phyloP scores from a whole-genome alignment of 2,888 invertebrate species.

The Diadegma fenestrale region DNA sequence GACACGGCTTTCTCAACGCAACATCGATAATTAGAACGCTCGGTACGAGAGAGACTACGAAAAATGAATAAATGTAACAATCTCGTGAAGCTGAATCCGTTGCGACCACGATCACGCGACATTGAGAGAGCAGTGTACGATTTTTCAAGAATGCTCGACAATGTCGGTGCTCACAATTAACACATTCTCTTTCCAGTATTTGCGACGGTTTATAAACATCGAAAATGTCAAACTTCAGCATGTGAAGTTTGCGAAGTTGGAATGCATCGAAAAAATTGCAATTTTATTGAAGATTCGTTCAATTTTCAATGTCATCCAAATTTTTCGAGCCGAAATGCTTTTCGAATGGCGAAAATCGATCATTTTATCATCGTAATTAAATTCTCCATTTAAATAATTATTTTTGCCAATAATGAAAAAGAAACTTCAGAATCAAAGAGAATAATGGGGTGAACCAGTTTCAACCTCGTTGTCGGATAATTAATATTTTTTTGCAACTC shows the following conservation, averaged over 20 bases:
- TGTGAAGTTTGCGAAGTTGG: too few species aligned
- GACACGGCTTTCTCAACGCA: constrained; percentile 35
- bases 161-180: neutral
- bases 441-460: constrained; percentile 16
- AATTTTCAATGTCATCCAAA: too few species aligned
- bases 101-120: constrained; percentile 19
- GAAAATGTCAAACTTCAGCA: too few species aligned
- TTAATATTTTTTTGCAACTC: constrained; percentile 4
- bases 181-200: neutral
- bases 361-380: too few species aligned
- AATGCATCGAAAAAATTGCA: too few species aligned
- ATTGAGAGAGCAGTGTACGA: constrained; percentile 14
- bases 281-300: too few species aligned
- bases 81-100: constrained; percentile 19
- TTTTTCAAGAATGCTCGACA: constrained; percentile 33
- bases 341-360: too few species aligned
- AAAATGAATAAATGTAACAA: constrained; percentile 25
- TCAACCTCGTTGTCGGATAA: constrained; percentile 5
- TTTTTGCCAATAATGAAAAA: too few species aligned
- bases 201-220: neutral
- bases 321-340: too few species aligned
- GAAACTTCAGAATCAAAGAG: neutral
- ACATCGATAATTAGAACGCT: constrained; percentile 5
- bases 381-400: too few species aligned
- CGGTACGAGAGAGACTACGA: neutral